phyloP scores from a whole-genome alignment of 2,113 vertebrate species.

The Lamprologus speciosus region DNA sequence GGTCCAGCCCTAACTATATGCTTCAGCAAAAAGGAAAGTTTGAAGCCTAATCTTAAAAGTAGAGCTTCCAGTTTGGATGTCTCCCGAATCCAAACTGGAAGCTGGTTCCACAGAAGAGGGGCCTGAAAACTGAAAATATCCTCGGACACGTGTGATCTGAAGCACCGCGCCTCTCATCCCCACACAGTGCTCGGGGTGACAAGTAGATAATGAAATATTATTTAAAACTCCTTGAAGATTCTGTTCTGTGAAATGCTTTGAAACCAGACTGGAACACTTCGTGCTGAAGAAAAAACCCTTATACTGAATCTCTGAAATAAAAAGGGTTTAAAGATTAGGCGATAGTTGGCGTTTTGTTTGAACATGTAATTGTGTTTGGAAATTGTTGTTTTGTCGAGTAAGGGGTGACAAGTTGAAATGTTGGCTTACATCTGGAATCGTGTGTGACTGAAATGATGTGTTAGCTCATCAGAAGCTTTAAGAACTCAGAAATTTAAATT shows the following conservation, averaged over 20 bases:
- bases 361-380: neutral
- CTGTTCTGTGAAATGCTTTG: neutral
- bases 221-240: neutral
- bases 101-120: neutral
- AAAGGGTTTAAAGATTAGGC: neutral
- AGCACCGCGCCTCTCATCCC: neutral
- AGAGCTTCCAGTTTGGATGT: too few species aligned
- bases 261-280: neutral
- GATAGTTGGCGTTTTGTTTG: neutral
- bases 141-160: fast-evolving
- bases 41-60: fast-evolving
- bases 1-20: neutral
- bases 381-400: neutral
- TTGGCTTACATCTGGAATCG: neutral
- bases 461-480: neutral
- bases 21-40: too few species aligned
- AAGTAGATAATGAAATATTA: neutral
- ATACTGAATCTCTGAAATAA: neutral
- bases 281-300: neutral
- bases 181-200: neutral
- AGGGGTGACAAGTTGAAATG: neutral
- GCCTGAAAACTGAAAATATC: neutral
- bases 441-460: neutral
- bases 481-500: neutral
- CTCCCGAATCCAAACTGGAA: neutral